These are phyloP conservation scores for Prochilodus magdalenae DNA, from an alignment of 2,113 vertebrate genomes.

Conservation along the genomic window DNA sequence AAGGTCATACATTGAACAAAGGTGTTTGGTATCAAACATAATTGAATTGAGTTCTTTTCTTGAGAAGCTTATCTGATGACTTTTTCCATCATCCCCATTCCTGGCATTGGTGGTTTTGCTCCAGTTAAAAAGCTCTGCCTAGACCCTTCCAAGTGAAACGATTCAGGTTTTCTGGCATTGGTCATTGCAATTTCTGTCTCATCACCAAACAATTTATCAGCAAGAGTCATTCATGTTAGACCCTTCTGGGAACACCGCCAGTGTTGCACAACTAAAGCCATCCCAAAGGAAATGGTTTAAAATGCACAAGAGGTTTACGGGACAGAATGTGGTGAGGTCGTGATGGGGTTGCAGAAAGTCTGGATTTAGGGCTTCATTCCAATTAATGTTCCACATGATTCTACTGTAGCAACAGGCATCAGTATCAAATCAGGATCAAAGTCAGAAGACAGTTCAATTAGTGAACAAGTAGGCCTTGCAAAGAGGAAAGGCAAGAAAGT, in stretches of 20 bases:
- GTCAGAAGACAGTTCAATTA: no score
- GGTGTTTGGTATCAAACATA: no score
- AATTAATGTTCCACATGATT: background rate
- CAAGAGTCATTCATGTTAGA: background rate
- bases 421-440: no score
- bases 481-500: no score
- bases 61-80: background rate
- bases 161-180: background rate
- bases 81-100: background rate
- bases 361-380: no score
- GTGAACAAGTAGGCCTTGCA: no score
- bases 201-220: background rate
- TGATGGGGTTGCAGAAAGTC: background rate
- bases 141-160: no score
- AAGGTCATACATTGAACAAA: no score
- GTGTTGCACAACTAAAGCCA: background rate
- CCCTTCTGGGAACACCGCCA: background rate
- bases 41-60: no score
- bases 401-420: no score
- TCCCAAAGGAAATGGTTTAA: background rate
- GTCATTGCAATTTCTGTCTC: background rate
- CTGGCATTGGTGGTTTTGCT: background rate
- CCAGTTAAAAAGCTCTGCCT: no score
- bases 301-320: background rate
- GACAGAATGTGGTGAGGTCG: background rate